Evolutionary conservation across 2,888 invertebrate genomes (phyloP).

Genomic region (Siphonodentalium dalli): DNA sequence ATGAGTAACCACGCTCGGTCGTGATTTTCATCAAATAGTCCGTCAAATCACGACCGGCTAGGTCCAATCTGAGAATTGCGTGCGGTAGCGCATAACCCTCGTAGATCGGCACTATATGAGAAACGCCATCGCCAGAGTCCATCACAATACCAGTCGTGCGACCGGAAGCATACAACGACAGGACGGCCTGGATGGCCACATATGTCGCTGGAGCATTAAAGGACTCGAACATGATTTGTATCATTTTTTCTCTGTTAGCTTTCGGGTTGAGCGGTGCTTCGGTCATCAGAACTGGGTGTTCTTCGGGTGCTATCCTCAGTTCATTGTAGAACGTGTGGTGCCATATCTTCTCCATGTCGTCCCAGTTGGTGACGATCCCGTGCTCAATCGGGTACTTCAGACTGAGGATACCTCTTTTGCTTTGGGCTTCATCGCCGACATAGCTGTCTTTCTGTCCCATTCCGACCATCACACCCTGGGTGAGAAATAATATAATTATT

Average conservation of each 20-base stretch:
- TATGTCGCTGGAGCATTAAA: constrained; percentile 84
- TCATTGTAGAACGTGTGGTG: constrained; percentile 62
- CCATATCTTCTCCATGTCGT: constrained; percentile 64
- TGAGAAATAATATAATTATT: constrained; percentile 1
- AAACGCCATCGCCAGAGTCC: constrained; percentile 91
- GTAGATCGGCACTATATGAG: constrained; percentile 83
- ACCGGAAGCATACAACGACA: constrained; percentile 91
- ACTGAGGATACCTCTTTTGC: constrained; percentile 56
- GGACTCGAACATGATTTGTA: constrained; percentile 69
- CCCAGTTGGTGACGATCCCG: constrained; percentile 60
- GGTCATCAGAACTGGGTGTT: constrained; percentile 89
- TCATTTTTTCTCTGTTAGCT: constrained; percentile 96
- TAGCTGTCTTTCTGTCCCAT: constrained; percentile 57
- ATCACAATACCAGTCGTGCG: constrained; percentile 93
- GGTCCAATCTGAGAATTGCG: constrained; percentile 39
- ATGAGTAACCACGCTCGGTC: constrained; percentile 64
- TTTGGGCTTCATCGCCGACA: constrained; percentile 57
- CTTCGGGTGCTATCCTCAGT: constrained; percentile 92
- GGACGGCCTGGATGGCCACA: constrained; percentile 91
- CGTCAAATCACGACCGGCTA: constrained; percentile 57
- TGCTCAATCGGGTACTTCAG: constrained; percentile 59
- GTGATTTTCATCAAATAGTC: constrained; percentile 67
- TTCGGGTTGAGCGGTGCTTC: constrained; percentile 85
- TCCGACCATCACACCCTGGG: constrained; percentile 46
- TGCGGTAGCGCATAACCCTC: constrained; percentile 69